Evolutionary conservation across 2,888 invertebrate genomes (phyloP), one percentile per base, ranked within the genome.

Genomic region (Pachliopta kotzebuea): DNA sequence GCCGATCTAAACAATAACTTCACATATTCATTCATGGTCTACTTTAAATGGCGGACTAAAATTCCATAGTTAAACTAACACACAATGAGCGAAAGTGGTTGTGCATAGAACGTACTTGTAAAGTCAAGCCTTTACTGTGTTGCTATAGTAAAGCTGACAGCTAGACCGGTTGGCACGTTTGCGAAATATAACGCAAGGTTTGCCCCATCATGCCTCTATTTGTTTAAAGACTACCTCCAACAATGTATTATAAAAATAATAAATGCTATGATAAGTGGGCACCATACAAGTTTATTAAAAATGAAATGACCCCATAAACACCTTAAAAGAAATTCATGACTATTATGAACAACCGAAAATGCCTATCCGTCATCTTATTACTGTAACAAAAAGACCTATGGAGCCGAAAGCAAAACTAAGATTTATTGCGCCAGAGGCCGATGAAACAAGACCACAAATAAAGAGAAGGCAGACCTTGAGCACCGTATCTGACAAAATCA

Each of bases 391-490:
- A 87, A 88, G 83, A 85, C 84, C 84, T 85, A 78, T 87, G 85
- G 84, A 78, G 83, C 84, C 82, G 80, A 86, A 84, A 87, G 84
- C 83, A 83, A 83, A 85, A 75, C 80, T 76, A 62, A 89, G 83
- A 88, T 85, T 85, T 84, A 88, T 90, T 89, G 89, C 89, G 84
- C 83, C 87, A 89, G 86, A 88, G 90, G 84, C 86, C 89, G 81
- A 80, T 88, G 84, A 86, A 90, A 90, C 88, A 79, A 88, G 88
- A 90, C 86, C 86, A 89, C 90, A 86, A 89, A 88, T 89, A 91
- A 90, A 90, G 90, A 91, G 90, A 90, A 88, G 85, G 88, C 83
- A 80, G 80, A 89, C 91, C 91, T 91, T 91, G 91, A 90, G 82
- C 80, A 80, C 80, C 77, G 85, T 89, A 89, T 90, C 91, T 89